Conservation (phyloP, 1,140 invertebrate genomes). For the Melanaphis sacchari region DNA sequence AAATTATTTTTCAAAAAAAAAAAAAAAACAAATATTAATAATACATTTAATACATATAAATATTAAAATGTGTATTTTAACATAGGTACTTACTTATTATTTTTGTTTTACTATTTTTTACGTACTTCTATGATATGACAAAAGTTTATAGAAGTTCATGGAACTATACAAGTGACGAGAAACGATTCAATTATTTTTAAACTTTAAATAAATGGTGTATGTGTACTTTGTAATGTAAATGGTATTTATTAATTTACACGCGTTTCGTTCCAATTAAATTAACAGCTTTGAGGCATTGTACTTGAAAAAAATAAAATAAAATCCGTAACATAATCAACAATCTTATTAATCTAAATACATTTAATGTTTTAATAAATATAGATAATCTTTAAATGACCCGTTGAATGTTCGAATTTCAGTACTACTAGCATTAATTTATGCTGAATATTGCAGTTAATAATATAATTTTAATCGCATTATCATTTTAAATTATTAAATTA, state of each 20-base stretch:
- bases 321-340: not conserved
- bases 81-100: not conserved
- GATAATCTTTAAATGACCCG: not conserved
- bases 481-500: not conserved
- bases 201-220: not conserved
- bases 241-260: slow-evolving; percentile 17
- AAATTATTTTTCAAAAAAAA: slow-evolving; percentile 40
- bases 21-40: not conserved
- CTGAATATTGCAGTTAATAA: not conserved
- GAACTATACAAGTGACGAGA: not conserved
- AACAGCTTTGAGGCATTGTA: not conserved
- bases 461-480: not conserved
- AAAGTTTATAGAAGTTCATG: not conserved
- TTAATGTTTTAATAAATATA: not conserved
- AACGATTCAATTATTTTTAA: not conserved
- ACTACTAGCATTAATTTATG: not conserved
- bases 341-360: not conserved
- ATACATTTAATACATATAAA: not conserved
- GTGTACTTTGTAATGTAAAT: not conserved
- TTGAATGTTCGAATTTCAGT: not conserved
- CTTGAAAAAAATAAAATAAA: not conserved
- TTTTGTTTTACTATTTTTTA: not conserved
- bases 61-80: slow-evolving; percentile 42
- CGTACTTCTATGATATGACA: not conserved
- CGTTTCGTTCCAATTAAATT: slow-evolving; percentile 3